phyloP scores from a whole-genome alignment of 2,113 vertebrate species.

The Setophaga coronata region DNA sequence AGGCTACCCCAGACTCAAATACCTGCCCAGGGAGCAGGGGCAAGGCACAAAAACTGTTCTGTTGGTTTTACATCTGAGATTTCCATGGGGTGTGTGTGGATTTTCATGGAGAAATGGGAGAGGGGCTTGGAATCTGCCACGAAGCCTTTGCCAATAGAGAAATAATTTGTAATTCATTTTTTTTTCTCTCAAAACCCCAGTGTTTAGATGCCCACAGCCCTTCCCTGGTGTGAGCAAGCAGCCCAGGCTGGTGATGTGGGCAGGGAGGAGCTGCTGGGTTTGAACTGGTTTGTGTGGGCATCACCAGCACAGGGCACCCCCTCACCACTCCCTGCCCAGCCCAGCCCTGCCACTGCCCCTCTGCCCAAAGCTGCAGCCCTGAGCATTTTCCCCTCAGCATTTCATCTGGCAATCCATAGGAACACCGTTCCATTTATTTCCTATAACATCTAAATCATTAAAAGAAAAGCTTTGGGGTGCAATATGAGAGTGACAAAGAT shows the following conservation, averaged over 20 bases:
- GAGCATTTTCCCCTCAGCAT: neutral
- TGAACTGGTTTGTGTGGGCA: neutral
- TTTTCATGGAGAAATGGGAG: neutral
- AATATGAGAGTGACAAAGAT: conserved; percentile 37
- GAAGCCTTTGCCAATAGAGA: neutral
- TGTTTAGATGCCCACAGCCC: neutral
- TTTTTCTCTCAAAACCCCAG: neutral
- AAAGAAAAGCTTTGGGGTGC: neutral
- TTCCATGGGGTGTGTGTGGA: rapidly evolving
- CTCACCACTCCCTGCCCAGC: neutral
- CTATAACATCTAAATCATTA: neutral
- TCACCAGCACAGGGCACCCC: neutral
- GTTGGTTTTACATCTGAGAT: rapidly evolving
- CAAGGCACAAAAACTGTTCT: neutral
- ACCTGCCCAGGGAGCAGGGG: neutral
- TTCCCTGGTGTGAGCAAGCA: neutral
- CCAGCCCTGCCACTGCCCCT: neutral
- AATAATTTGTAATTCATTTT: neutral
- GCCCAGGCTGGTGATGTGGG: neutral
- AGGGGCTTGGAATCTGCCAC: neutral
- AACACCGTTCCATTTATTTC: neutral
- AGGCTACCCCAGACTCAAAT: neutral
- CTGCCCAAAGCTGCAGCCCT: neutral
- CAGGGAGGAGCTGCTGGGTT: neutral
- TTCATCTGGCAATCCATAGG: neutral